A percentile compares a stretch with the other conserved stretches of the same genome.
phyloP scores from a whole-genome alignment of 2,797 vertebrate species.

The Onychomys torridus region DNA sequence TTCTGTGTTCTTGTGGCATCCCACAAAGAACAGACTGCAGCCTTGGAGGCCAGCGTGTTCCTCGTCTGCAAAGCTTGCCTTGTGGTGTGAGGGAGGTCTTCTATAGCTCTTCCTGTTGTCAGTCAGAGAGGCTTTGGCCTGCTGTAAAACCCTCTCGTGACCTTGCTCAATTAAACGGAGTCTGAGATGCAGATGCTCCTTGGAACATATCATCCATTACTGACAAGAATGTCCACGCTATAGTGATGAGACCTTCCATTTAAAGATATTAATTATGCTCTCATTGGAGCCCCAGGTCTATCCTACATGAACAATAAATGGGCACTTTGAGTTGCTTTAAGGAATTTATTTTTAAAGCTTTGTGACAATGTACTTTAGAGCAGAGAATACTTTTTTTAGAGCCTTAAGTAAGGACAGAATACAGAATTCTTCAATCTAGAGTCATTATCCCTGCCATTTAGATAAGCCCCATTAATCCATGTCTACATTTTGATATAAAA shows the following conservation, averaged over 20 bases:
- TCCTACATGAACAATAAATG: too few relatives aligned
- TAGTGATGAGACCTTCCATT: not conserved
- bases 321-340: not conserved
- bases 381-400: not conserved
- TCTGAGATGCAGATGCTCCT: not conserved
- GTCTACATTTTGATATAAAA: not conserved
- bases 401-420: not conserved
- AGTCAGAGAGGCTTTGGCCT: too few relatives aligned
- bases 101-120: not conserved
- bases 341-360: not conserved
- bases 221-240: not conserved
- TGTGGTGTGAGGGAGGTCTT: not conserved
- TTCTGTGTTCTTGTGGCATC: not conserved
- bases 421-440: not conserved
- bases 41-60: not conserved
- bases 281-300: not conserved
- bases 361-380: not conserved
- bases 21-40: not conserved
- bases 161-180: not conserved
- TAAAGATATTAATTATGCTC: not conserved
- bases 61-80: not conserved
- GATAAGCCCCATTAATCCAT: not conserved
- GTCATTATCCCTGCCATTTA: not conserved
- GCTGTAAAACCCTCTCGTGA: not conserved
- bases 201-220: not conserved